phyloP scores from a whole-genome alignment of 1,140 invertebrate genomes.

The Ooceraea biroi region DNA sequence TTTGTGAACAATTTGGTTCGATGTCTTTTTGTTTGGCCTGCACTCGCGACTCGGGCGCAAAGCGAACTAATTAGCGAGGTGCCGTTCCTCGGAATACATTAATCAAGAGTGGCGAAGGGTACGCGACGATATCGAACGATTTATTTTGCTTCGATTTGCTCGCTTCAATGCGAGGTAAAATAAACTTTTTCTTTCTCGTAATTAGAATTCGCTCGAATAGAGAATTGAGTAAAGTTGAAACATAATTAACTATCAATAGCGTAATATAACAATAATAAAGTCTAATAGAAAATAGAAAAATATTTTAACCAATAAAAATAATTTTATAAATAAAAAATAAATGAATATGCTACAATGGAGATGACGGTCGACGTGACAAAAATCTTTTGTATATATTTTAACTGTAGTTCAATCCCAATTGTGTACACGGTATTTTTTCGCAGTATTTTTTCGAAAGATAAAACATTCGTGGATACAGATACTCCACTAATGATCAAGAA shows the following conservation, averaged over 20 bases:
- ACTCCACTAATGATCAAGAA: constrained; percentile 49
- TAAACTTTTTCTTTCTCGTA: background rate
- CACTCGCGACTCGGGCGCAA: constrained; percentile 34
- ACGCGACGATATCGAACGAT: constrained; percentile 10
- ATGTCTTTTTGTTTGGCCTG: constrained; percentile 58
- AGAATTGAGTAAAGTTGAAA: background rate
- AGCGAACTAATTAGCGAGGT: constrained; percentile 47
- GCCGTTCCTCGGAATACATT: constrained; percentile 22
- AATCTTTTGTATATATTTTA: background rate
- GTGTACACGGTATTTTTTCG: background rate
- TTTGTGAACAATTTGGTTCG: constrained; percentile 58
- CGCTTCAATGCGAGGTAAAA: constrained; percentile 3
- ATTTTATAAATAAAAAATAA: too few relatives aligned
- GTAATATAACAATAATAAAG: background rate
- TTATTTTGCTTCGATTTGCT: background rate
- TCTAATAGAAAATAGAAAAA: background rate
- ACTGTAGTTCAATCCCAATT: background rate
- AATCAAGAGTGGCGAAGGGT: constrained; percentile 11
- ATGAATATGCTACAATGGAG: background rate
- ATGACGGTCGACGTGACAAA: background rate
- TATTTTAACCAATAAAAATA: too few relatives aligned
- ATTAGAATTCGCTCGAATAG: background rate
- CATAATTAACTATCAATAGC: constrained; percentile 1
- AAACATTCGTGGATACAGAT: background rate
- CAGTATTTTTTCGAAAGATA: background rate